Evolutionary conservation across 2,797 vertebrate species (phyloP).

Genomic region (Petrocephalus schoutedeni): DNA sequence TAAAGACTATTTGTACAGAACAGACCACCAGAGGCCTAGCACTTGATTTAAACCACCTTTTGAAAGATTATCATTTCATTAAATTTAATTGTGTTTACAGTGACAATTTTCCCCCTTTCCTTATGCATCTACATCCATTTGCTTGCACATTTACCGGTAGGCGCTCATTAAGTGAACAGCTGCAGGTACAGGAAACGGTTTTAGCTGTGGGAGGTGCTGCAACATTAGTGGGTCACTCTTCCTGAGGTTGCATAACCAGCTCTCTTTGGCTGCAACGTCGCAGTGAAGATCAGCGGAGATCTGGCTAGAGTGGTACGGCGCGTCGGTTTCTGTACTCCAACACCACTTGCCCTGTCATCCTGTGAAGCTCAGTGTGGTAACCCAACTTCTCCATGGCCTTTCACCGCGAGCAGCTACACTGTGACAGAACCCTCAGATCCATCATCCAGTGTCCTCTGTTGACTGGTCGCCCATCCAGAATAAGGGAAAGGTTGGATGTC

Average conservation of each 20-base stretch:
- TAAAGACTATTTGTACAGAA: constrained; percentile 31
- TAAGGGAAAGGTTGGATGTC: not conserved
- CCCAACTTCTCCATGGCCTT: not conserved
- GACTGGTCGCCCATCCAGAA: not conserved
- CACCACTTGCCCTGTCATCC: not conserved
- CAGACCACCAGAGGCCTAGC: constrained; percentile 23
- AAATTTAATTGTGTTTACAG: constrained; percentile 19
- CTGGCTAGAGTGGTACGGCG: not conserved
- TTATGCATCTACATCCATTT: constrained; percentile 58
- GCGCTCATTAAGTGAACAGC: constrained; percentile 27
- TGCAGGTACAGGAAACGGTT: constrained; percentile 27
- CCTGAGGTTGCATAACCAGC: constrained; percentile 5
- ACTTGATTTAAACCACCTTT: constrained; percentile 32
- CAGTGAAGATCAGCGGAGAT: not conserved
- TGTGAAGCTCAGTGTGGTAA: not conserved
- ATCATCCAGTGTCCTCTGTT: not conserved
- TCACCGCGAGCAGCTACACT: not conserved
- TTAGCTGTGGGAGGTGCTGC: constrained; percentile 22
- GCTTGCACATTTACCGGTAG: constrained; percentile 55
- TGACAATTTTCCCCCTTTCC: not conserved
- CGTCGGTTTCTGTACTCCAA: not conserved
- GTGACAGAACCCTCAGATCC: not conserved
- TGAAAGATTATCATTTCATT: constrained; percentile 14
- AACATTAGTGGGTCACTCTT: constrained; percentile 30
- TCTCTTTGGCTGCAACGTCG: not conserved